Conservation (phyloP, 2,888 invertebrate genomes). For the Himalopsyche kuldschensis region DNA sequence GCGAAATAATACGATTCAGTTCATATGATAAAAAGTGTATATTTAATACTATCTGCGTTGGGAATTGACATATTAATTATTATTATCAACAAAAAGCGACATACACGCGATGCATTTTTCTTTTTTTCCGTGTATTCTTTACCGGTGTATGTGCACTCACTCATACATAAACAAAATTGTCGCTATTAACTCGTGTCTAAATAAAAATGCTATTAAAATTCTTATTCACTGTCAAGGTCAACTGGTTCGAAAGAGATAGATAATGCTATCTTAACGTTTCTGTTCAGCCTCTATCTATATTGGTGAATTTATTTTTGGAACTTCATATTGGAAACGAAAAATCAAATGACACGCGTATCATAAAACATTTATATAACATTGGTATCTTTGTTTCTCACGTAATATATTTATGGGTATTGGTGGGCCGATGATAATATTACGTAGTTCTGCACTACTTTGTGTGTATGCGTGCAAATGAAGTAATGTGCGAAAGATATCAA, state of each 20-base stretch:
- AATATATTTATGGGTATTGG: not conserved
- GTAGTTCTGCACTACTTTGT: not conserved
- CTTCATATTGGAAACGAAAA: not conserved
- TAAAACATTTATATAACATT: not conserved
- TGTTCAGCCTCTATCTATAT: conserved; percentile 3
- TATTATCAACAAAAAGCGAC: no score
- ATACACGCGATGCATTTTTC: not conserved
- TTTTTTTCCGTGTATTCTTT: not conserved
- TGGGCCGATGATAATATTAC: not conserved
- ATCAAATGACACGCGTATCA: not conserved
- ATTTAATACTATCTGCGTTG: no score
- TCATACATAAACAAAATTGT: conserved; percentile 2
- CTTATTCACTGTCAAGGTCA: conserved; percentile 59
- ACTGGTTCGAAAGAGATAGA: conserved; percentile 54
- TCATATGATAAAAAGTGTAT: no score
- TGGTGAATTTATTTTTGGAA: conserved; percentile 23
- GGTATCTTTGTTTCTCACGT: not conserved
- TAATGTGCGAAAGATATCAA: not conserved
- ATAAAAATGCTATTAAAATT: conserved; percentile 24
- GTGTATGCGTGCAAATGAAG: not conserved
- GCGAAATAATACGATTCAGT: no score
- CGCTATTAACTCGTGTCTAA: conserved; percentile 21
- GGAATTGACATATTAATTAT: no score
- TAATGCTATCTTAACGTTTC: conserved; percentile 10
- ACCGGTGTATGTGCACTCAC: not conserved